These are phyloP conservation scores for Phymastichus coffea DNA, from an alignment of 1,140 invertebrate species.

Conservation along the genomic window DNA sequence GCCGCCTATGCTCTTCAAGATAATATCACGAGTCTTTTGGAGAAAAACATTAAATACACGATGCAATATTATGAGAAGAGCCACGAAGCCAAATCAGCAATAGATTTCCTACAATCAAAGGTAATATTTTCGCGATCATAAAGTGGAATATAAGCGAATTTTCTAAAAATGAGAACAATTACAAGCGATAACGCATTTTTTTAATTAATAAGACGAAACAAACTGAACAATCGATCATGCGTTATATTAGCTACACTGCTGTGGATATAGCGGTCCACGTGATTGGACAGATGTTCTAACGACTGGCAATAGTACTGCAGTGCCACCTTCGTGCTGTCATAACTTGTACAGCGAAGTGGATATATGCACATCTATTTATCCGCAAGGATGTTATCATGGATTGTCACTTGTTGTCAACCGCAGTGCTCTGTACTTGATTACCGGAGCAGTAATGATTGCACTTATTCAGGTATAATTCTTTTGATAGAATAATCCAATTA, in stretches of 20 bases:
- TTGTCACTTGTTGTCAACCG: constrained; percentile 69
- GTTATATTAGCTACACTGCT: constrained; percentile 81
- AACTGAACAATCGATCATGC: too few relatives aligned
- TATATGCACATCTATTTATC: constrained; percentile 45
- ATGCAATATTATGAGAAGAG: constrained; percentile 60
- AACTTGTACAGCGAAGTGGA: constrained; percentile 30
- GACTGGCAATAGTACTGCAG: constrained; percentile 32
- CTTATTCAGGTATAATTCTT: constrained; percentile 72
- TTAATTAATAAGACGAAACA: too few relatives aligned
- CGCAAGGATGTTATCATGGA: constrained; percentile 66
- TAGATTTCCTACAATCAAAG: constrained; percentile 67
- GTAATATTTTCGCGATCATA: constrained; percentile 56
- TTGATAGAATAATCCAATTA: constrained; percentile 13
- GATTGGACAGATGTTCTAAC: constrained; percentile 63
- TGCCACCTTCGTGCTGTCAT: constrained; percentile 61
- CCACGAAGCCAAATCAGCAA: constrained; percentile 54
- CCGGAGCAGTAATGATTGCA: constrained; percentile 76
- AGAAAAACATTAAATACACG: constrained; percentile 60
- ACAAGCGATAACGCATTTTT: too few relatives aligned
- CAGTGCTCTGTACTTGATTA: constrained; percentile 74
- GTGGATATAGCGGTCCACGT: constrained; percentile 63
- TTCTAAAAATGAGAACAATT: too few relatives aligned
- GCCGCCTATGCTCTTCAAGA: constrained; percentile 72
- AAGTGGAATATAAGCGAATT: too few relatives aligned
- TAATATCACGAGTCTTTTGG: constrained; percentile 61